These are phyloP conservation scores for Craterocephalus amniculus DNA, from an alignment of 2,797 vertebrate genomes.

Conservation along the genomic window DNA sequence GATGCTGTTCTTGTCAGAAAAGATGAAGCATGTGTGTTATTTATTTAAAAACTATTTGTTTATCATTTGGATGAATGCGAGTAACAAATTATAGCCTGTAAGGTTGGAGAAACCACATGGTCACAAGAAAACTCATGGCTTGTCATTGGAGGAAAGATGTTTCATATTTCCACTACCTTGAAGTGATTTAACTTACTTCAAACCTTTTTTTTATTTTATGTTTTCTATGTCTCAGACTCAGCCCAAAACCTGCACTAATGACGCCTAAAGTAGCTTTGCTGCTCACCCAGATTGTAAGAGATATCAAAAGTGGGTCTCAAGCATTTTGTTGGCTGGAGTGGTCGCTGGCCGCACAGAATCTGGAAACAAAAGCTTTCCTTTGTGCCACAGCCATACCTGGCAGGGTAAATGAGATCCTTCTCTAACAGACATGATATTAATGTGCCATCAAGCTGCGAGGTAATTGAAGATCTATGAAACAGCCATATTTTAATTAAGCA, in stretches of 20 bases:
- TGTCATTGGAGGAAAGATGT: constrained; percentile 55
- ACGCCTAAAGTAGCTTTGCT: constrained; percentile 12
- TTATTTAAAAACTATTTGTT: too few species aligned
- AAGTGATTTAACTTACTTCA: constrained; percentile 38
- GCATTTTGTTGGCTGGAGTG: neutral
- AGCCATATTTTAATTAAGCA: constrained; percentile 1
- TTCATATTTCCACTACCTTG: constrained; percentile 53
- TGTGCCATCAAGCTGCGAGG: constrained; percentile 1
- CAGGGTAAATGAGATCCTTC: neutral
- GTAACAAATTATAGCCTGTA: too few species aligned
- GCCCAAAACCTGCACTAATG: constrained; percentile 4
- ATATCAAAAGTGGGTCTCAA: neutral
- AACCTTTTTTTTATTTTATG: constrained; percentile 22
- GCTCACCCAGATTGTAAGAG: neutral
- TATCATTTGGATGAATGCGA: too few species aligned
- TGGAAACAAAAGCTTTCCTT: neutral
- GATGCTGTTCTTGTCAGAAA: too few species aligned
- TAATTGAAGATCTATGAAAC: neutral
- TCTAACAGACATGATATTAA: constrained; percentile 4
- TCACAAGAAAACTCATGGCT: too few species aligned
- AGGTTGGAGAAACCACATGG: too few species aligned
- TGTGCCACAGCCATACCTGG: too few species aligned
- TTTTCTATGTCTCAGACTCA: neutral
- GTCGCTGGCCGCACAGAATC: neutral
- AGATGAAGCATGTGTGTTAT: too few species aligned